Conservation (phyloP, 23 tunicate genomes). For the Botrylloides violaceus region DNA sequence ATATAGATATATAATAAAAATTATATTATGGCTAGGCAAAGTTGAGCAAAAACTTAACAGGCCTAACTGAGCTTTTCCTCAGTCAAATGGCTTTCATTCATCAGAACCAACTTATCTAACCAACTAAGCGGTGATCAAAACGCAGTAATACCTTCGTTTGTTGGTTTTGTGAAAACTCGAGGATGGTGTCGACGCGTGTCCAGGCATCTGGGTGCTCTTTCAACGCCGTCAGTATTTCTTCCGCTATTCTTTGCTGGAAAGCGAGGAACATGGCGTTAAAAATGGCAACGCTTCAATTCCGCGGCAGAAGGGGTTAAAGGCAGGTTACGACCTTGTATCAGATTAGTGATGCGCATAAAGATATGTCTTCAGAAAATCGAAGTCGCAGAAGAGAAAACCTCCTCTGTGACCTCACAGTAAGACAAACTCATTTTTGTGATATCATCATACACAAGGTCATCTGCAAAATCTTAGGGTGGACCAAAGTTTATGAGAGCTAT, state of each 20-base stretch:
- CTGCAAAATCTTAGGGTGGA: no score
- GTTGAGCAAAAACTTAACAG: neutral
- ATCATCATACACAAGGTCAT: neutral
- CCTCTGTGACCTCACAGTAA: slow-evolving; percentile 5
- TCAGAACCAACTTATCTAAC: no score
- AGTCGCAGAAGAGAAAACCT: neutral
- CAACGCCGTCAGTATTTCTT: slow-evolving; percentile 72
- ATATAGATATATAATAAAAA: neutral
- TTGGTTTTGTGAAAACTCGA: slow-evolving; percentile 83
- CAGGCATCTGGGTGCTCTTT: slow-evolving; percentile 97
- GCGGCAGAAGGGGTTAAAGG: no score
- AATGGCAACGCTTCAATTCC: no score
- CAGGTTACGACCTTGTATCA: neutral
- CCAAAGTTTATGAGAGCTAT: no score
- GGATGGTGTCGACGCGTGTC: slow-evolving; percentile 92
- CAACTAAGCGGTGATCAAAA: neutral
- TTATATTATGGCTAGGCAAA: neutral
- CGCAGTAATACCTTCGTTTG: slow-evolving; percentile 73
- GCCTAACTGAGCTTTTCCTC: neutral
- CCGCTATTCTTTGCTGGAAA: slow-evolving; percentile 87
- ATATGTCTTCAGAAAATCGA: neutral
- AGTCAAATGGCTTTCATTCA: no score
- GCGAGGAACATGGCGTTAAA: no score
- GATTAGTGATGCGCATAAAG: neutral
- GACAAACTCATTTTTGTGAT: neutral